Percentiles rank a stretch among this genome's conserved stretches.
These are phyloP conservation scores for Diuraphis noxia DNA, from an alignment of 1,140 invertebrate genomes.

Conservation along the genomic window DNA sequence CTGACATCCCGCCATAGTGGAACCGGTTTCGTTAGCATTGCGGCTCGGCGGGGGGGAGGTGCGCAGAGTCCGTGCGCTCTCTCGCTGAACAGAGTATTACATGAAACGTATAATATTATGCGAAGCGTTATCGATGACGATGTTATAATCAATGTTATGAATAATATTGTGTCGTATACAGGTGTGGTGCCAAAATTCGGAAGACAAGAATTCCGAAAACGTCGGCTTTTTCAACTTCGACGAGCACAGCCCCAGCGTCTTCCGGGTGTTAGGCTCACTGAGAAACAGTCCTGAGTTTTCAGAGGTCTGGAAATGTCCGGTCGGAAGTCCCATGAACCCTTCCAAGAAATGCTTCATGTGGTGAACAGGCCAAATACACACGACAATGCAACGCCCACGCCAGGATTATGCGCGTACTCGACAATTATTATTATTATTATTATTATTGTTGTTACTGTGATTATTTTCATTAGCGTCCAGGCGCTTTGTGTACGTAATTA, in stretches of 20 bases:
- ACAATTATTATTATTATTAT: background rate
- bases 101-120: too few relatives aligned
- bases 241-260: slow-evolving; percentile 48
- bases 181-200: slow-evolving; percentile 19
- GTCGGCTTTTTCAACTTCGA: accelerated
- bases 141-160: background rate
- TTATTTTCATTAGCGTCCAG: background rate
- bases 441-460: background rate
- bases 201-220: background rate
- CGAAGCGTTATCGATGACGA: background rate
- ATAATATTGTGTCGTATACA: background rate
- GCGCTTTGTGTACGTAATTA: background rate
- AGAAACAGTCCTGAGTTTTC: slow-evolving; percentile 83
- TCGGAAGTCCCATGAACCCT: slow-evolving; percentile 77
- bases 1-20: too few relatives aligned
- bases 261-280: slow-evolving; percentile 74
- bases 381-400: background rate
- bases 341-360: slow-evolving; percentile 79
- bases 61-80: too few relatives aligned
- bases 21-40: too few relatives aligned
- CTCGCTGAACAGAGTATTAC: too few relatives aligned
- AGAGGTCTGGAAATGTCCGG: slow-evolving; percentile 70
- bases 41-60: too few relatives aligned
- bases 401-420: background rate
- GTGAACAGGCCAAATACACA: slow-evolving; percentile 62